phyloP scores from a whole-genome alignment of 2,113 vertebrate species.

The Nibea coibor region DNA sequence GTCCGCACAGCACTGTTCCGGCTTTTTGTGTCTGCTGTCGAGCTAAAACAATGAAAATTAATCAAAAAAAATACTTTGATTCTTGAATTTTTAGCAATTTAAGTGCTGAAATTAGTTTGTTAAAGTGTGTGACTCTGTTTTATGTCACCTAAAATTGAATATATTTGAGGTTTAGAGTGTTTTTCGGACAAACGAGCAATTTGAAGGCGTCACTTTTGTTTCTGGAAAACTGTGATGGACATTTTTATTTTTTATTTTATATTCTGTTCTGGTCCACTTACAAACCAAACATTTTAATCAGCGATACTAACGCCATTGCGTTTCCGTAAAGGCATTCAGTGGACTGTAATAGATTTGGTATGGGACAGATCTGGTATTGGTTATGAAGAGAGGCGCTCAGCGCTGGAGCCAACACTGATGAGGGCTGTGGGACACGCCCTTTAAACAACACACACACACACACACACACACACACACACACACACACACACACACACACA shows the following conservation, averaged over 20 bases:
- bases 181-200: background rate
- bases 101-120: too few species aligned
- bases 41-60: background rate
- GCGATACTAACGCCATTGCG: background rate
- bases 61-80: background rate
- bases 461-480: slow-evolving; percentile 44
- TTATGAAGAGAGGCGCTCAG: slow-evolving; percentile 58
- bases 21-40: background rate
- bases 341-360: slow-evolving; percentile 61
- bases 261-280: background rate
- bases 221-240: background rate
- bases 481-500: slow-evolving; percentile 48
- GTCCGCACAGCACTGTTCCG: background rate
- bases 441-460: slow-evolving; percentile 56
- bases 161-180: background rate
- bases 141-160: background rate
- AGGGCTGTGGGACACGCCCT: slow-evolving; percentile 67
- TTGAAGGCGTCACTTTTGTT: background rate
- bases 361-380: slow-evolving; percentile 67
- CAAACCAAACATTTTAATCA: background rate
- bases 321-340: slow-evolving; percentile 39
- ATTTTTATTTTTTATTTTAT: background rate
- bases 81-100: background rate
- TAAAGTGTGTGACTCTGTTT: background rate
- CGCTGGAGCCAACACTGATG: slow-evolving; percentile 65